Base-by-base conservation (phyloP, 2,113 vertebrate species). In the Sylvilagus bachmani region DNA sequence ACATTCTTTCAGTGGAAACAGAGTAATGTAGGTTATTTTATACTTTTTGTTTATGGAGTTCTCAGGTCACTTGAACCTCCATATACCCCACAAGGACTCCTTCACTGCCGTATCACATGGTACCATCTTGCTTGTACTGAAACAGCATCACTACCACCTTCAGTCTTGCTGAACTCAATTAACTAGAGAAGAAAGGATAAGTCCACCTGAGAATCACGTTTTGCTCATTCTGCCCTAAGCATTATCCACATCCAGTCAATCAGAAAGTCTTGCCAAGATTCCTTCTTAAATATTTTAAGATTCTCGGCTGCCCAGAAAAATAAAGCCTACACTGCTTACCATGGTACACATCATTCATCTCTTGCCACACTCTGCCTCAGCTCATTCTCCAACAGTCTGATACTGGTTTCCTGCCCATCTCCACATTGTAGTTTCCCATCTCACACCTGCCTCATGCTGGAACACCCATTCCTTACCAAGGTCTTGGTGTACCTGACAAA, bases 261-360 rank as follows among this genome's bases (percentile, higher is more conserved):
- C 74, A 73, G 38, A 87, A 75, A 90, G 10, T 27, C 25, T 62
- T 85, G 38, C 71, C 77, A 94, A 90, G 22, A 71, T 93, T 90
- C 55, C 80, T 16, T 81, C 81, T 74, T 90, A 64, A 85, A 62
- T 87, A 86, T 78, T 94, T 90, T 93, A 95, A 93, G 84, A 85
- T 69, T 9, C 7, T 82, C 8, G 31, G 6, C 14, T 89, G 9
- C 31, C 33, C 55, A 70, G 19, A 62, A 51, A 77, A 10, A 80
- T 49, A 66, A 70, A 96, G 27, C 14, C 53, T 66, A 67, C 70
- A 74, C 19, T 21, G 12, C 38, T 81, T 33, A 44, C 53, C 61
- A 51, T 2, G 6, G 22, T n/a, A 86, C 61, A 85, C 5, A 25
- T 22, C 27, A 25, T 61, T 69, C n/a, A 38, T 4, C 31, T 5